Base-by-base conservation (phyloP, 2,113 vertebrate genomes). In the Centropus bengalensis region DNA sequence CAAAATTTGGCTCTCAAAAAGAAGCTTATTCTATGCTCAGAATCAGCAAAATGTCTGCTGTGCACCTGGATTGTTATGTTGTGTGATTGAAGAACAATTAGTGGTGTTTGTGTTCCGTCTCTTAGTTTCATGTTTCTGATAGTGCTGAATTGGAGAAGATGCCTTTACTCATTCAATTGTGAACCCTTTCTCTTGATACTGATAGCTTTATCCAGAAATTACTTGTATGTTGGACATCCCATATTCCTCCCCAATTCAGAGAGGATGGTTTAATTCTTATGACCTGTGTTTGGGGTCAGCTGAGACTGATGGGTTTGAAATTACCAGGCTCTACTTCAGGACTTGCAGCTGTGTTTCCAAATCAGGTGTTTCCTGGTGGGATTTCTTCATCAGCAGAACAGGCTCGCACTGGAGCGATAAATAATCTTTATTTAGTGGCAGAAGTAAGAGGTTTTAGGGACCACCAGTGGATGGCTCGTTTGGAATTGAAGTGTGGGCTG, bases 301-400 rank as follows among this genome's bases (percentile, higher is more conserved):
- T 28, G 24, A 55, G 33, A 26, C 18, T 28, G 38, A 42, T 24
- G 64, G 32, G 21, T 15, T 38, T 60, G 71, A 26, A 68, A 54
- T 27, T 21, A 36, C 16, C 0, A 0, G 51, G 64, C 2, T 60
- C 18, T 38, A 1, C 23, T 52, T 54, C 15, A 59, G 1, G 32
- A 21, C 22, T 18, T 79, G 32, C 63, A 93, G 58, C 62, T 91
- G 78, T 24, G 45, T 24, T 66, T 79, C 30, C 6, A 52, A 16
- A n/a, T 75, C 52, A 91, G 82, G 85, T 79, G 62, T 89, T 86
- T 52, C 6, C 8, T 9, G 7, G 51, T 89, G 44, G 33, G 14
- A 67, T 74, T 51, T 54, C 33, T 56, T 56, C 3, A 26, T 22
- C 32, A 78, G 28, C 13, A 38, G 45, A 74, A 40, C 7, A 49